Percentiles rank a stretch among this genome's conserved stretches.
These are phyloP conservation scores for Aselliscus stoliczkanus DNA, from an alignment of 2,797 vertebrate species.

Conservation along the genomic window DNA sequence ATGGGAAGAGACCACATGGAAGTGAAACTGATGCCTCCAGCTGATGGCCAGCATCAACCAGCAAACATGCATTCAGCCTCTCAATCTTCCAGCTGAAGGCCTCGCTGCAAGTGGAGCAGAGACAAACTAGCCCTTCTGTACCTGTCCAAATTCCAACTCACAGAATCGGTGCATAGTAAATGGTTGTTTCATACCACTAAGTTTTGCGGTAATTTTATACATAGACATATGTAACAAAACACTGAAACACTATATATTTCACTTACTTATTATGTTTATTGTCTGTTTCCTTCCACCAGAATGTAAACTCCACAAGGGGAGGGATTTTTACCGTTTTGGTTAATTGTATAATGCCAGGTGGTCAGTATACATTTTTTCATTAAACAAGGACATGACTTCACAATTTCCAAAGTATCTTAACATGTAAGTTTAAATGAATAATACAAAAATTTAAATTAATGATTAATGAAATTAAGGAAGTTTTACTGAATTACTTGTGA, in stretches of 20 bases:
- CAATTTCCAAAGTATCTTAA: not conserved
- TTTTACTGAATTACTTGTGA: slow-evolving; percentile 26
- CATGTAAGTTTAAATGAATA: not conserved
- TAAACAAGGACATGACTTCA: not conserved
- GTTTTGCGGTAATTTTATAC: not conserved
- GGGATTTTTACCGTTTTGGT: not conserved
- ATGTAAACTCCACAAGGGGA: not conserved
- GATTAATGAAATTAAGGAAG: not conserved
- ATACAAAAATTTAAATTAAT: slow-evolving; percentile 27
- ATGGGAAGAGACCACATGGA: not conserved
- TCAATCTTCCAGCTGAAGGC: not conserved
- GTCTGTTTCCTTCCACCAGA: not conserved
- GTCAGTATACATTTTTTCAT: slow-evolving; percentile 14
- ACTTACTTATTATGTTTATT: not conserved
- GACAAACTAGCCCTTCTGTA: not conserved
- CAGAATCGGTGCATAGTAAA: not conserved
- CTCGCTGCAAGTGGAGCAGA: not conserved
- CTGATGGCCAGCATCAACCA: not conserved
- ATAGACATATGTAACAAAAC: not conserved
- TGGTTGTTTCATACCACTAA: not conserved
- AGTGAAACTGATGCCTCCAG: not conserved
- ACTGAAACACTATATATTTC: not conserved
- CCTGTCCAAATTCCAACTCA: not conserved
- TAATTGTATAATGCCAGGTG: not conserved
- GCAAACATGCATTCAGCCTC: not conserved